Evolutionary conservation across 2,113 vertebrate species (phyloP).

Genomic region (Albula glossodonta): DNA sequence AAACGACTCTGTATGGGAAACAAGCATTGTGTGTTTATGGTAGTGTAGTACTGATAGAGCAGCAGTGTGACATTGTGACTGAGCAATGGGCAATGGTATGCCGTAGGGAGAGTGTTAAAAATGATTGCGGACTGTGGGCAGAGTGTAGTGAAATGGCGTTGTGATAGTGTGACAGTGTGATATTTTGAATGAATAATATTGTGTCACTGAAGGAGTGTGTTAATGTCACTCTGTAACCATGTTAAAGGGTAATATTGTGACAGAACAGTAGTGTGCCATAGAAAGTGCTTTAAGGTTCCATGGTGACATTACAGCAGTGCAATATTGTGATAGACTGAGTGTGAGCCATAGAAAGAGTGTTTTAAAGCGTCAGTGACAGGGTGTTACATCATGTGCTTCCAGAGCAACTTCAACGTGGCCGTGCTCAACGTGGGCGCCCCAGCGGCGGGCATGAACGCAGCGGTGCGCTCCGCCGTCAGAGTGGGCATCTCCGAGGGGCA

Average conservation of each 20-base stretch:
- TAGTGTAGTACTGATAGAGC: not conserved
- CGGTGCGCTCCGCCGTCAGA: constrained; percentile 88
- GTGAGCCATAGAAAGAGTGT: not conserved
- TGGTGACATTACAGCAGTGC: too few relatives aligned
- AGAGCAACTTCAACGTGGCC: constrained; percentile 84
- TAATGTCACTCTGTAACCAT: too few relatives aligned
- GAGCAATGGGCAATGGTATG: not conserved
- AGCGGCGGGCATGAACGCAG: constrained; percentile 93
- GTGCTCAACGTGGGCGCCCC: constrained; percentile 92
- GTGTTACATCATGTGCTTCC: constrained; percentile 17
- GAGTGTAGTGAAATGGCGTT: not conserved
- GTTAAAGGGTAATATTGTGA: too few relatives aligned
- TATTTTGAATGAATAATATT: too few relatives aligned
- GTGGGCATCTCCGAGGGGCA: constrained; percentile 92
- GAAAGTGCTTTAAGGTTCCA: too few relatives aligned
- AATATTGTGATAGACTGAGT: not conserved
- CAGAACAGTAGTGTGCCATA: too few relatives aligned
- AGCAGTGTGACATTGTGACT: not conserved
- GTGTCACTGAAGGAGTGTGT: too few relatives aligned
- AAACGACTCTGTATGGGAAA: not conserved
- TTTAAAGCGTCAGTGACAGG: constrained; percentile 18
- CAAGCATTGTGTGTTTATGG: not conserved
- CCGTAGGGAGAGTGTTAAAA: not conserved
- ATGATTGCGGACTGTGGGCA: too few relatives aligned
- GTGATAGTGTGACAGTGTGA: not conserved